Conservation (phyloP, 2,113 vertebrate genomes). For the Caracal caracal region DNA sequence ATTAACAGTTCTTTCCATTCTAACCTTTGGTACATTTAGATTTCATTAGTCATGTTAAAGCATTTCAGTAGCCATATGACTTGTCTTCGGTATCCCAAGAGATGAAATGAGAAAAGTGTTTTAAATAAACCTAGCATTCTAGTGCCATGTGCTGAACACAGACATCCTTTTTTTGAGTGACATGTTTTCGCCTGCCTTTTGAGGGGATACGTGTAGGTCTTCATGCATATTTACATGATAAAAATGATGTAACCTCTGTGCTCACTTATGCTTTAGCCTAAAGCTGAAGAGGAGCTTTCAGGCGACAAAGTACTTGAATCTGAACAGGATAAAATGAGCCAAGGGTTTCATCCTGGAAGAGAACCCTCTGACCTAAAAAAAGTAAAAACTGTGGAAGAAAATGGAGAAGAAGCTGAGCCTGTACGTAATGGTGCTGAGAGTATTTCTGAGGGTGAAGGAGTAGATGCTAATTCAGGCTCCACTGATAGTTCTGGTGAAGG, state of each 20-base stretch:
- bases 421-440: slow-evolving; percentile 93
- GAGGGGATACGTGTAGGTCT: not conserved
- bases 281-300: slow-evolving; percentile 86
- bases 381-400: slow-evolving; percentile 88
- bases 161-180: slow-evolving; percentile 14
- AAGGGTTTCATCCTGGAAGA: slow-evolving; percentile 81
- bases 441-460: slow-evolving; percentile 90
- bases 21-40: not conserved
- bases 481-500: slow-evolving; percentile 86
- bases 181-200: not conserved
- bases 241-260: not conserved
- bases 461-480: slow-evolving; percentile 83
- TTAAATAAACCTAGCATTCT: not conserved
- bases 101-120: not conserved
- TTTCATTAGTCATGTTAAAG: not conserved
- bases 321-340: slow-evolving; percentile 86
- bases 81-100: not conserved
- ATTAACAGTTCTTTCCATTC: slow-evolving; percentile 51
- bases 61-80: not conserved
- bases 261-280: slow-evolving; percentile 83
- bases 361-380: slow-evolving; percentile 80
- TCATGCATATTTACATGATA: not conserved
- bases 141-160: not conserved
- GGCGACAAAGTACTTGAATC: slow-evolving; percentile 86
- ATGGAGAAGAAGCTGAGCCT: slow-evolving; percentile 92